Evolutionary conservation across 2,888 invertebrate species (phyloP), one percentile per base, ranked within the genome.

Genomic region (Cryptocephalus moraei): DNA sequence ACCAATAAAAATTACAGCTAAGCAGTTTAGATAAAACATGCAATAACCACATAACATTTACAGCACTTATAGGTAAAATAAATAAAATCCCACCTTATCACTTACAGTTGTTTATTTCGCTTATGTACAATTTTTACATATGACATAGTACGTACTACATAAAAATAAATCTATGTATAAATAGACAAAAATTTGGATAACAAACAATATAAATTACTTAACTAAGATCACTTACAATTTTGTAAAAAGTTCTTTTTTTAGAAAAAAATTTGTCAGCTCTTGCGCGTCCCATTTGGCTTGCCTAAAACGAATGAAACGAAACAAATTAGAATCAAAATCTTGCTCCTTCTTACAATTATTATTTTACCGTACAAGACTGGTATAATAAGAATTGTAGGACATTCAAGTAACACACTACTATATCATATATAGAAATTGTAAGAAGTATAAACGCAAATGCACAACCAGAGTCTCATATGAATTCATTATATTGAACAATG

Each of bases 121-220:
- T 54, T 62, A 62, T 62, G 55, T 62, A 62, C 62, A 62, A 56
- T 61, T 61, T 62, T 55, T 62, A 62, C 62, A 62, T 59, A 59
- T 58, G 57, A 55, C 54, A 56, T 56, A 59, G 56, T 59, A 58
- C 56, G 58, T 57, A 56, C 47, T 59, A 58, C 54, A 57, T 54
- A 59, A 56, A 61, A 59, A 56, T 61, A 52, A 56, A 61, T 56
- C 50, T 59, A 58, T 55, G 31, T 42, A 63, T 62, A 63, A 62
- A 62, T 62, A 62, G 58, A 52, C 58, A 60, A 58, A 59, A 52
- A 46, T 59, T 60, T 58, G 44, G 56, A 62, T 60, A 63, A 62
- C 61, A 61, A 57, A 22, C 22, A 22, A 22, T 56, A 62, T 62
- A 63, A 62, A 63, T 61, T 58, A 62, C 61, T 60, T 59, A 63